Evolutionary conservation across 2,797 vertebrate genomes (phyloP), one percentile per base, ranked within the genome.

Genomic region (Schizopygopsis pylzovi): DNA sequence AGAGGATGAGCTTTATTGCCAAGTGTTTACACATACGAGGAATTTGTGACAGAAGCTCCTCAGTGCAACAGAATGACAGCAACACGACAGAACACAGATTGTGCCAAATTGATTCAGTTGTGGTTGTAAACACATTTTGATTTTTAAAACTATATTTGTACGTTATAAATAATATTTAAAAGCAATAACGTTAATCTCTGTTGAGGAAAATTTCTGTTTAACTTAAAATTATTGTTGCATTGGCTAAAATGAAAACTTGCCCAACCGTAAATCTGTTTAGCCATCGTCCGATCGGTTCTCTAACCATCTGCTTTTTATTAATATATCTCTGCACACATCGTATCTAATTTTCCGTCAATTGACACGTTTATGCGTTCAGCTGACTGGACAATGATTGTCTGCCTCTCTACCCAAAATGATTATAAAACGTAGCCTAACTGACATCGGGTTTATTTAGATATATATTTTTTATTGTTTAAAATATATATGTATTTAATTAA

Each of bases 311-410:
- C 37, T 28, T 43, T 78, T 70, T 0, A 78, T 56, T 11, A 41
- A 70, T 78, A 77, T 67, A 22, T 78, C 47, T 68, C 33, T 52
- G 61, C n/a, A 59, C 49, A 79, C 63, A 79, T 68, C 47, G 59
- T 6, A 52, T 71, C 39, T 37, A 37, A 71, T 85, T 71, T 63
- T 37, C 18, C 18, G 39, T 70, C 63, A 84, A 13, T 15, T 37
- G 28, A 37, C 16, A 83, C 16, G 15, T 70, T 45, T 45, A 28
- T 16, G 10, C 22, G 73, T 77, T 63, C 54, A 83, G 56, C 67
- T 78, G 37, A 78, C 45, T 45, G 47, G n/a, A 56, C n/a, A 67
- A 28, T 67, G 75, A 45, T 5, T 59, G 52, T 71, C 25, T 56
- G 39, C 20, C 3, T 22, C 6, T n/a, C 33, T 45, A 45, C 39